Evolutionary conservation across 92 coral and sea anemone species (phyloP), one percentile per base, ranked within the genome.

Genomic region (Porites rus): DNA sequence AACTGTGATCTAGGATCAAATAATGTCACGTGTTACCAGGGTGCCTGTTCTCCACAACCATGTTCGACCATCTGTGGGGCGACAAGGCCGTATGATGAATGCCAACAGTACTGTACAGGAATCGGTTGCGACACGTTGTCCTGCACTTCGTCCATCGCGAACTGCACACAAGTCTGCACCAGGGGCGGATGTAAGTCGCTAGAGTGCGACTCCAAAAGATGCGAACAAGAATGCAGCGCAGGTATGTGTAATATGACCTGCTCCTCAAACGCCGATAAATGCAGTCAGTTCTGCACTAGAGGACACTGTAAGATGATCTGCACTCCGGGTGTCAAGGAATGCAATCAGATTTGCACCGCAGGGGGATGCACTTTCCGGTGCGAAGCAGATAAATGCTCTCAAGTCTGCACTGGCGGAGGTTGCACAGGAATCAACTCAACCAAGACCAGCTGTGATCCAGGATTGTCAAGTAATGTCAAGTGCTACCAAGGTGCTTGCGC

Each of bases 271-370:
- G 70, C 22, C 19, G 22, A 65, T n/a, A 7, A 65, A 5, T 87
- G 90, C 51, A 63, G 24, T 12, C 86, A 80, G 61, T 17, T 18
- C 4, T 87, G 90, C 43, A 28, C 31, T 19, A 81, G 69, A 1
- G 76, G 86, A 31, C 54, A 10, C 60, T 87, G 90, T 28, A 61
- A 80, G 12, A 60, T 87, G 68, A 87, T 43, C 16, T 87, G 90
- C 21, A 17, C 65, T 2, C 3, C 80, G 17, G 74, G 74, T 66
- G 70, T 78, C 1, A 46, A 52, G 16, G 8, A 61, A 31, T 87
- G 90, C 59, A 63, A 62, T 51, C 90, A 87, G 66, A 9, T 64
- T 10, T 87, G 90, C 28, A 1, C 28, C 1, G 1, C 28, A 25
- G 69, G 86, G 28, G 81, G 81, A 28, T 87, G 90, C 76, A 51